Conservation (phyloP, 2,113 vertebrate species). For the Coregonus clupeaformis region DNA sequence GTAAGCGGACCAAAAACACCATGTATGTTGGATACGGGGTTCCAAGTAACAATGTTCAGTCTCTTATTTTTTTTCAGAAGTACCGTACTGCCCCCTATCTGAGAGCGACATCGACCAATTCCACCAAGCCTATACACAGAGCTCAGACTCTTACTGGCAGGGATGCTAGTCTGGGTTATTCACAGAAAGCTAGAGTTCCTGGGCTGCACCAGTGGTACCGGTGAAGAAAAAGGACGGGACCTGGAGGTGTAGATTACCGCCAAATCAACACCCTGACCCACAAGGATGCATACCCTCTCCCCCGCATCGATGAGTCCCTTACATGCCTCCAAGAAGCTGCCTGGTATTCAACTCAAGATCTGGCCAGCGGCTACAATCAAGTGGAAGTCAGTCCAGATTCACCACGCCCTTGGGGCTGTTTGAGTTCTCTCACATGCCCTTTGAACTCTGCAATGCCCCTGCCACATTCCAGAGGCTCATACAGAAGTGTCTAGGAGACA, state of each 20-base stretch:
- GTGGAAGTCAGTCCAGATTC: conserved; percentile 17
- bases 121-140: background rate
- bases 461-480: conserved; percentile 28
- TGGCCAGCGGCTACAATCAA: conserved; percentile 2
- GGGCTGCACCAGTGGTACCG: conserved; percentile 22
- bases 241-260: conserved; percentile 15
- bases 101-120: too few relatives aligned
- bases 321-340: background rate
- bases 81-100: too few relatives aligned
- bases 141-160: background rate
- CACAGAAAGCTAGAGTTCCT: conserved; percentile 7
- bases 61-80: too few relatives aligned
- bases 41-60: too few relatives aligned
- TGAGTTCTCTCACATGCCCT: conserved; percentile 13
- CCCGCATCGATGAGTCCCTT: conserved; percentile 17
- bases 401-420: background rate
- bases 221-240: conserved; percentile 20
- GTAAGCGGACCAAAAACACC: background rate
- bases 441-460: background rate
- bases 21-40: too few relatives aligned
- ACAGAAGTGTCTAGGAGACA: conserved; percentile 15
- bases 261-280: conserved; percentile 8
- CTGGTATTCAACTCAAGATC: conserved; percentile 15
- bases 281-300: background rate
- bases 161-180: conserved; percentile 4